Evolutionary conservation across 2,797 vertebrate species (phyloP), one percentile per base, ranked within the genome.

Genomic region (Sebastes oblongus): DNA sequence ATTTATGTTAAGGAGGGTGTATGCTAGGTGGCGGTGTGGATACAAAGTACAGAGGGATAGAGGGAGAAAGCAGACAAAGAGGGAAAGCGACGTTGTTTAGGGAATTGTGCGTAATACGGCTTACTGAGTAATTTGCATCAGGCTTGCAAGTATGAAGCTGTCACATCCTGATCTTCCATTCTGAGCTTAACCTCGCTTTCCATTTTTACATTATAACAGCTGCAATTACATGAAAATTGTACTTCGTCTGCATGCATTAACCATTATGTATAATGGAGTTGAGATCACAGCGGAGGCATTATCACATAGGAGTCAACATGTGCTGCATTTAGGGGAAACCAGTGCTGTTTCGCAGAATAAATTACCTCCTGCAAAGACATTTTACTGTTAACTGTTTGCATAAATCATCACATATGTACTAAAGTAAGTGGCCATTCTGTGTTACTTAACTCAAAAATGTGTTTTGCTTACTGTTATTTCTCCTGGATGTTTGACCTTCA

Each of bases 181-280:
- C 22, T 27, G 6, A 77, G 64, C 25, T 20, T 54, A 20, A 30
- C 71, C 46, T 34, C n/a, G 8, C 50, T 54, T 62, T 68, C 62
- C 27, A 36, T 74, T 75, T 46, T 80, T 50, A 32, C 66, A 74
- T 84, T 56, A 78, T 81, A 86, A 73, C 72, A 71, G 27, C 27
- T 4, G 59, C 55, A 67, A 10, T 74, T 72, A 70, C 36, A 46
- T 73, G 58, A n/a, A 76, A 54, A 67, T 61, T 72, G 58, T 24
- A 14, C 34, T 66, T 52, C 6, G n/a, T 72, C 32, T 76, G n/a
- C 20, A 60, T 72, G 22, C 56, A 79, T 75, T 68, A 79, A 76
- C 18, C 18, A 32, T 12, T 1, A 0, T 20, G 32, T 73, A 30
- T 70, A 58, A 78, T 86, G 71, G 55, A 77, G 62, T 39, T 59